phyloP scores from a whole-genome alignment of 2,113 vertebrate genomes.

The Otocyon megalotis region DNA sequence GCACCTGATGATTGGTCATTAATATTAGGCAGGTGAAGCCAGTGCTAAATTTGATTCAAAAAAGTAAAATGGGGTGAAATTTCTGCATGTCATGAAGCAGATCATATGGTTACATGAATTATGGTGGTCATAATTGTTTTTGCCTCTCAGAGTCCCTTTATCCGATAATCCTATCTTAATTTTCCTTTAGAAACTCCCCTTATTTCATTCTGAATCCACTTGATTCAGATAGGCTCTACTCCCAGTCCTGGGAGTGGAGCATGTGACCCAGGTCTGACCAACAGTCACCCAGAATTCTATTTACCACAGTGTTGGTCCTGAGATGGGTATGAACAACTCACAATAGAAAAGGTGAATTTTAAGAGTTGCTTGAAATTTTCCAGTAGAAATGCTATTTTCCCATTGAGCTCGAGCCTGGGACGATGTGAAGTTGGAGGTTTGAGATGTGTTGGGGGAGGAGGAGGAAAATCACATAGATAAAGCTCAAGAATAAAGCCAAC shows the following conservation, averaged over 20 bases:
- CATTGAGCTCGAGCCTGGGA: not conserved
- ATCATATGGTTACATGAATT: not conserved
- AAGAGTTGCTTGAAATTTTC: not conserved
- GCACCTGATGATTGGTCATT: not conserved
- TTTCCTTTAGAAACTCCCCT: not conserved
- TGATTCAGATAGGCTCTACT: not conserved
- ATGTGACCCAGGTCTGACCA: not conserved
- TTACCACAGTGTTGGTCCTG: not conserved
- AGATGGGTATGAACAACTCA: not conserved
- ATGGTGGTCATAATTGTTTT: not conserved
- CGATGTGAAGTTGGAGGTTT: not conserved
- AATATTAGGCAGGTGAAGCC: not conserved
- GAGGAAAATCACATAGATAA: not conserved
- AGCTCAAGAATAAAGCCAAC: not conserved
- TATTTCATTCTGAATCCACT: not conserved
- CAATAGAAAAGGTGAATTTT: not conserved
- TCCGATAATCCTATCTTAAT: not conserved
- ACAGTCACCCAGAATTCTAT: not conserved
- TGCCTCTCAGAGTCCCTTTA: not conserved
- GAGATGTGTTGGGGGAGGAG: not conserved
- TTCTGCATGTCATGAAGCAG: not conserved
- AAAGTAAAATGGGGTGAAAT: not conserved
- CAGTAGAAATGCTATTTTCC: constrained; percentile 14
- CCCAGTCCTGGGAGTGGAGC: not conserved
- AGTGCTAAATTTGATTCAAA: not conserved